Evolutionary conservation across 2,797 vertebrate genomes (phyloP).

Genomic region (Characodon lateralis): DNA sequence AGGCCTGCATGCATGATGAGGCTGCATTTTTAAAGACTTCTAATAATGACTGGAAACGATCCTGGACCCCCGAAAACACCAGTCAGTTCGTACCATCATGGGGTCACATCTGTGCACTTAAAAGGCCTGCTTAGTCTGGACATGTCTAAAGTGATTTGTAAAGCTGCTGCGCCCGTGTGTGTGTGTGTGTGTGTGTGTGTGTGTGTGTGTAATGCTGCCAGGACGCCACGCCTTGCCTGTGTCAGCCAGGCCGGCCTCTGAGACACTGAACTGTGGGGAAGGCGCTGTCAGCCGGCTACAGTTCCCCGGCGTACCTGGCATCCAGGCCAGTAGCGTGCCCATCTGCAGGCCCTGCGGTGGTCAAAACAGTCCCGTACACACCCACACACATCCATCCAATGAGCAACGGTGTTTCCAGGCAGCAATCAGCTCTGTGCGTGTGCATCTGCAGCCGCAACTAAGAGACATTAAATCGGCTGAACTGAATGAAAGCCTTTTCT

Average conservation of each 20-base stretch:
- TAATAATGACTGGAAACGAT: background rate
- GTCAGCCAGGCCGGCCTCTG: conserved; percentile 57
- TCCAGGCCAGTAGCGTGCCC: conserved; percentile 34
- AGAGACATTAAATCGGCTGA: conserved; percentile 2
- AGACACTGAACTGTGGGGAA: conserved; percentile 33
- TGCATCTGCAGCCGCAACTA: background rate
- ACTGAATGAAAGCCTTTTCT: conserved; percentile 18
- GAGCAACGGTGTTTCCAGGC: background rate
- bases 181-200: conserved; percentile 42
- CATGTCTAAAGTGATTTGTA: conserved; percentile 13
- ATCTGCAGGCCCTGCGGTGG: conserved; percentile 41
- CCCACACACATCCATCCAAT: background rate
- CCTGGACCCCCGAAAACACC: background rate
- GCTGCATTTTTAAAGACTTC: conserved; percentile 36
- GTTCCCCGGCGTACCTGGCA: conserved; percentile 49
- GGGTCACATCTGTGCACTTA: background rate
- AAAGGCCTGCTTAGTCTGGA: background rate
- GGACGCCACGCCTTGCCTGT: conserved; percentile 69
- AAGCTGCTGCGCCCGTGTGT: conserved; percentile 30
- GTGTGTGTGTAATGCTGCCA: conserved; percentile 43
- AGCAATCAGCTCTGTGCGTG: background rate
- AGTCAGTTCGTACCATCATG: background rate
- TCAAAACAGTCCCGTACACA: background rate
- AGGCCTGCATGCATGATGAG: conserved; percentile 62
- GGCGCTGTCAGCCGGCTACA: conserved; percentile 44